These are phyloP conservation scores for Cryptocheilus praepositus DNA, from an alignment of 2,888 invertebrate species.

Conservation along the genomic window DNA sequence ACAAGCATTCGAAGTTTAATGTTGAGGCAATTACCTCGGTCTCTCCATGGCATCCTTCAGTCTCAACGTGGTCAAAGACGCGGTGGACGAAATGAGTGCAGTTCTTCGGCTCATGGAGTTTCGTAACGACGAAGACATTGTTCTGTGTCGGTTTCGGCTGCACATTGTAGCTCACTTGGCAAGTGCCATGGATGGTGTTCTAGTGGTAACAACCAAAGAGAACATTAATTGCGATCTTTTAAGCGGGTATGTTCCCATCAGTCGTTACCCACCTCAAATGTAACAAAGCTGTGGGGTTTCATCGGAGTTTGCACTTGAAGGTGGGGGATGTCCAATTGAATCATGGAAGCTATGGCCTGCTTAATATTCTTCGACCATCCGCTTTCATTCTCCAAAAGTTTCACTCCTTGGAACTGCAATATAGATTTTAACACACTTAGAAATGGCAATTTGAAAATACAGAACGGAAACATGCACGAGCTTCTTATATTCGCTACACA, in stretches of 20 bases:
- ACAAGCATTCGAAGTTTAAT: conserved; percentile 7
- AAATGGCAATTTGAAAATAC: too few relatives aligned
- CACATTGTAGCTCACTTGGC: conserved; percentile 67
- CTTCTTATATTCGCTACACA: too few relatives aligned
- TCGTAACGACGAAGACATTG: conserved; percentile 63
- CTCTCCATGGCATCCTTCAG: conserved; percentile 44
- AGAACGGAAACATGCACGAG: too few relatives aligned
- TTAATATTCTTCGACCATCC: conserved; percentile 74
- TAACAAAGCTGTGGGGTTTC: conserved; percentile 60
- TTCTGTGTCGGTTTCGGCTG: conserved; percentile 43
- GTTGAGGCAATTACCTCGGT: conserved; percentile 40
- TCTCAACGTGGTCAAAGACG: conserved; percentile 57
- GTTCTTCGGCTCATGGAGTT: conserved; percentile 62
- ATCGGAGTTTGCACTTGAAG: conserved; percentile 48
- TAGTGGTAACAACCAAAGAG: conserved; percentile 76
- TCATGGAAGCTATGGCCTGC: conserved; percentile 71
- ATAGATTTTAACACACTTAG: neutral
- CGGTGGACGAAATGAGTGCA: conserved; percentile 61
- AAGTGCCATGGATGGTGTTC: conserved; percentile 71
- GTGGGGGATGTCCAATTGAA: conserved; percentile 69
- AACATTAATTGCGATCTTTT: conserved; percentile 62
- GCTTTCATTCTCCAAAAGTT: conserved; percentile 62
- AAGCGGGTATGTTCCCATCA: conserved; percentile 65
- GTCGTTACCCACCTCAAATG: conserved; percentile 73
- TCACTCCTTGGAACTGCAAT: conserved; percentile 62